These are phyloP conservation scores for Drosophila sordidapex DNA, from an alignment of 2,888 invertebrate genomes.

Conservation along the genomic window DNA sequence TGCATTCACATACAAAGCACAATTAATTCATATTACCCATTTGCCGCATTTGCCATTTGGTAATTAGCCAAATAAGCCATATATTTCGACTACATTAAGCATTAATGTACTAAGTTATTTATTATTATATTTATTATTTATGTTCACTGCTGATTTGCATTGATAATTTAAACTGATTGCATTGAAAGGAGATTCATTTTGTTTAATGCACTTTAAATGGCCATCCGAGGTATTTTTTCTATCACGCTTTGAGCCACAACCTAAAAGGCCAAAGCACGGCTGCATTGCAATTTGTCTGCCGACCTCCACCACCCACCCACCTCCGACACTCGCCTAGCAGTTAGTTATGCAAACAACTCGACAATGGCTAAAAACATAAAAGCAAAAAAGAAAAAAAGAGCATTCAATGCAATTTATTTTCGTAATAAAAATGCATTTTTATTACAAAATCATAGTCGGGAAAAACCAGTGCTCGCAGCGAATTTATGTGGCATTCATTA, in stretches of 20 bases:
- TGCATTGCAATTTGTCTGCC: neutral
- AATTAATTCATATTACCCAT: constrained; percentile 53
- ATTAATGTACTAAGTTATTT: constrained; percentile 54
- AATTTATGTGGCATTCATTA: constrained; percentile 74
- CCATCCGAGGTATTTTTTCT: neutral
- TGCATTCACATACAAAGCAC: neutral
- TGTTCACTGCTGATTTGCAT: neutral
- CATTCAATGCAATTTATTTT: constrained; percentile 74
- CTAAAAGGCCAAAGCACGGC: neutral
- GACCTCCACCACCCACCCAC: neutral
- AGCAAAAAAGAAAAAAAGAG: neutral
- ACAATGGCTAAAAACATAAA: constrained; percentile 34
- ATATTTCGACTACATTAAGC: constrained; percentile 48
- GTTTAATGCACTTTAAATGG: constrained; percentile 32
- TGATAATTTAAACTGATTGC: constrained; percentile 3
- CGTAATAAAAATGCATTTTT: constrained; percentile 75
- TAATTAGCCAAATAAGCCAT: constrained; percentile 49
- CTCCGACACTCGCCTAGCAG: neutral
- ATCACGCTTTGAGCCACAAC: constrained; percentile 2
- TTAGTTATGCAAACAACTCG: constrained; percentile 43
- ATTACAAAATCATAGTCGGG: constrained; percentile 75
- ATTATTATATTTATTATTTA: constrained; percentile 32
- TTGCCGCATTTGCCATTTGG: constrained; percentile 38
- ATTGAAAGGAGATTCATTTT: constrained; percentile 11
- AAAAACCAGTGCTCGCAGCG: constrained; percentile 59